These are phyloP conservation scores for Mormyrus iriodes DNA, from an alignment of 2,113 vertebrate species.

Conservation along the genomic window DNA sequence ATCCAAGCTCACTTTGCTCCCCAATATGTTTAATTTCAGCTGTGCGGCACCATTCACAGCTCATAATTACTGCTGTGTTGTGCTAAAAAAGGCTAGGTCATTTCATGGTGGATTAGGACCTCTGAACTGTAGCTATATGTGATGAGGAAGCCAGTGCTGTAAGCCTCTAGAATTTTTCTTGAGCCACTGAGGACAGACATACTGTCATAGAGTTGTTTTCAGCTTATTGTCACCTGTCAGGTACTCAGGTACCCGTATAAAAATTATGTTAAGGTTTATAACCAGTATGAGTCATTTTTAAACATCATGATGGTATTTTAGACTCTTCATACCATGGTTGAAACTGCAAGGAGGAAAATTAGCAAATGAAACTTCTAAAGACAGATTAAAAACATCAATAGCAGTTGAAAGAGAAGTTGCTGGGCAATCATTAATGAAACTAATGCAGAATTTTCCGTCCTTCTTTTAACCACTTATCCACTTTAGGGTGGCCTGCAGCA, in stretches of 20 bases:
- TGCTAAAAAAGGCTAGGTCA: background rate
- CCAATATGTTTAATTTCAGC: background rate
- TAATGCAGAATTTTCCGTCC: background rate
- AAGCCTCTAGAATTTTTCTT: background rate
- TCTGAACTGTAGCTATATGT: background rate
- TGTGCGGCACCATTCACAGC: background rate
- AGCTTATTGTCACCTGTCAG: background rate
- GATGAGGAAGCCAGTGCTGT: background rate
- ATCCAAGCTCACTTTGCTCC: background rate
- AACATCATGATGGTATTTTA: background rate
- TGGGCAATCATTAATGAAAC: background rate
- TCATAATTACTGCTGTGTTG: background rate
- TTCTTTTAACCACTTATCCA: background rate
- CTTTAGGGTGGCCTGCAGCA: background rate
- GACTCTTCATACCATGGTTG: background rate
- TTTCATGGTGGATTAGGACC: conserved; percentile 5
- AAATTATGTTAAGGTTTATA: background rate
- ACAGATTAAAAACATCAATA: background rate
- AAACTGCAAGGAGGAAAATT: background rate
- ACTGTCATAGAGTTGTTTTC: background rate
- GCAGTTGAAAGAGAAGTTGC: background rate
- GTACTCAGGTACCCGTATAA: background rate
- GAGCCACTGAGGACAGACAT: background rate
- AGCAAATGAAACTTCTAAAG: background rate
- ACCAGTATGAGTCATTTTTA: background rate